phyloP scores from a whole-genome alignment of 1,140 invertebrate genomes.

The Rhysida immarginata region DNA sequence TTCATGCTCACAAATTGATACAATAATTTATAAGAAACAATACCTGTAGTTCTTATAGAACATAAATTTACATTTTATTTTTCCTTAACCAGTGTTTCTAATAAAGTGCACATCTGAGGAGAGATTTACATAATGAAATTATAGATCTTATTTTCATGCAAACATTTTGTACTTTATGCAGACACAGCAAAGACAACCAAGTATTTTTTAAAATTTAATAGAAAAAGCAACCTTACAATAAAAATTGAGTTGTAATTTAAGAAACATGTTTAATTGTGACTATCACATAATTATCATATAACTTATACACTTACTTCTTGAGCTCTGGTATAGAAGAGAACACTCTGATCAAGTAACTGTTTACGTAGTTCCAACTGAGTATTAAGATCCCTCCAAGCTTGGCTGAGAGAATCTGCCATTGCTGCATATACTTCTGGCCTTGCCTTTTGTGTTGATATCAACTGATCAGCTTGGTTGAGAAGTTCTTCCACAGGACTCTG shows the following conservation, averaged over 20 bases:
- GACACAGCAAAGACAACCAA: too few relatives aligned
- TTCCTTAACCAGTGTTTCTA: too few relatives aligned
- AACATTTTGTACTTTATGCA: too few relatives aligned
- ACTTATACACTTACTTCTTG: constrained; percentile 22
- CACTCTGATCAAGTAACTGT: constrained; percentile 56
- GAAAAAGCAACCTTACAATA: too few relatives aligned
- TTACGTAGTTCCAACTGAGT: constrained; percentile 57
- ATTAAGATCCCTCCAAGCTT: constrained; percentile 78
- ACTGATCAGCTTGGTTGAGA: constrained; percentile 63
- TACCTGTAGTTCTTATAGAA: too few relatives aligned
- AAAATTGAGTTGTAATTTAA: neutral
- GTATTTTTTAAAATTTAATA: too few relatives aligned
- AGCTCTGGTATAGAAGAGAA: constrained; percentile 44
- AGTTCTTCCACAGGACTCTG: constrained; percentile 82
- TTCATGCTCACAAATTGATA: too few relatives aligned
- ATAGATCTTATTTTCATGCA: too few relatives aligned
- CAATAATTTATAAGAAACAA: too few relatives aligned
- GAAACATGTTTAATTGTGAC: neutral
- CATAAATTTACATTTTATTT: too few relatives aligned
- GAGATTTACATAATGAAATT: too few relatives aligned
- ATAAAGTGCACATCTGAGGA: too few relatives aligned
- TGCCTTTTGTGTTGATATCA: constrained; percentile 59
- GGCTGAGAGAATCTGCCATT: constrained; percentile 74
- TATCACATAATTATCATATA: neutral
- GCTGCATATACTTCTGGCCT: constrained; percentile 60